These are phyloP conservation scores for Leptodactylus fallax DNA, from an alignment of 2,797 vertebrate genomes.

Conservation along the genomic window DNA sequence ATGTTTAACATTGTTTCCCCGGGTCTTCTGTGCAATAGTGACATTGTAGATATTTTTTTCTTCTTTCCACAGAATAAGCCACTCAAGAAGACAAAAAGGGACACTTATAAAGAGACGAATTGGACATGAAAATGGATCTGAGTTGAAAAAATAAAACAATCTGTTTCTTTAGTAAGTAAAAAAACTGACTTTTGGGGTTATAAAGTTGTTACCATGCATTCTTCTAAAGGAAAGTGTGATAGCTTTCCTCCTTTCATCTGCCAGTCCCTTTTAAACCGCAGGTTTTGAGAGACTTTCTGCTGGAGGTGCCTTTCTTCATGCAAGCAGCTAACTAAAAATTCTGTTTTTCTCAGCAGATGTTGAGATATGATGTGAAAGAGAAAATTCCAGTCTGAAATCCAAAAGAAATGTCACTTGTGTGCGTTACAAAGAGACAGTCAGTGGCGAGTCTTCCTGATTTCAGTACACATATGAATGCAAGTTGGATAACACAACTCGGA, in stretches of 20 bases:
- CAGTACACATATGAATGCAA: constrained; percentile 73
- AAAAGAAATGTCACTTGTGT: constrained; percentile 79
- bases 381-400: constrained; percentile 76
- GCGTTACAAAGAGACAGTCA: constrained; percentile 73
- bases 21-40: background rate
- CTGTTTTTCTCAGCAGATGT: constrained; percentile 76
- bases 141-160: constrained; percentile 71
- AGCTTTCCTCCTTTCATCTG: constrained; percentile 68
- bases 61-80: background rate
- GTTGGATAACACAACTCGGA: constrained; percentile 62
- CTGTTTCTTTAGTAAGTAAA: constrained; percentile 68
- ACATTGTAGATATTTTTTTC: background rate
- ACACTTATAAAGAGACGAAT: constrained; percentile 61
- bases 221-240: constrained; percentile 71
- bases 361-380: constrained; percentile 76
- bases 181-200: constrained; percentile 66
- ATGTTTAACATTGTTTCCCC: background rate
- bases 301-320: constrained; percentile 68
- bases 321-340: constrained; percentile 75
- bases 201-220: constrained; percentile 72
- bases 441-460: constrained; percentile 65
- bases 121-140: constrained; percentile 65
- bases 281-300: constrained; percentile 69
- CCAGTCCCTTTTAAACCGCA: constrained; percentile 71
- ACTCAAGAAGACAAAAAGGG: constrained; percentile 59